phyloP scores from a whole-genome alignment of 2,797 vertebrate species.

The Sandelia bainsii region DNA sequence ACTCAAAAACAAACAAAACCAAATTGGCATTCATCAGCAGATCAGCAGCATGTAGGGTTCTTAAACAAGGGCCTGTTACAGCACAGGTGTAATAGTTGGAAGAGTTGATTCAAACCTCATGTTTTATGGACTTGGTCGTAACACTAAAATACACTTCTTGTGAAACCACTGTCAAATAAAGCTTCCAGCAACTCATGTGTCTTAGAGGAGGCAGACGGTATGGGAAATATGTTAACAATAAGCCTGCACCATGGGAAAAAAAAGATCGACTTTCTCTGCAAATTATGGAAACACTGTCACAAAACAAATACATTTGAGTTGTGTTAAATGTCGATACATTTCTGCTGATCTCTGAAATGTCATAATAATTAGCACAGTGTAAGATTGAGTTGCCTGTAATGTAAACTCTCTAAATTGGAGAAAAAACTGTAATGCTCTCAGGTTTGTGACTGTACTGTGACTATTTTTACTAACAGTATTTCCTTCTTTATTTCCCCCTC shows the following conservation, averaged over 20 bases:
- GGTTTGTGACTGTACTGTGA: conserved; percentile 22
- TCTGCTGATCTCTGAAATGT: background rate
- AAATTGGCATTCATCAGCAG: background rate
- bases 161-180: background rate
- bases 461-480: conserved; percentile 52
- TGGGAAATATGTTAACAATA: background rate
- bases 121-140: no score
- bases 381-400: background rate
- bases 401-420: background rate
- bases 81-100: no score
- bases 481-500: conserved; percentile 44
- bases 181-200: background rate
- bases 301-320: background rate
- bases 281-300: background rate
- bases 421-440: conserved; percentile 2
- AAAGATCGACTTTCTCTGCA: background rate
- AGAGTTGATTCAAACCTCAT: no score
- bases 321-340: background rate
- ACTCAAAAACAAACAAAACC: background rate
- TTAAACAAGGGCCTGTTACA: no score
- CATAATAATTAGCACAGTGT: background rate
- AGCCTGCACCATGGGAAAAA: background rate
- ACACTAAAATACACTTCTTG: background rate
- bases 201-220: background rate
- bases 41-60: no score